Evolutionary conservation across 2,888 invertebrate genomes (phyloP), one percentile per base, ranked within the genome.

Genomic region (Aphidoletes aphidimyza): DNA sequence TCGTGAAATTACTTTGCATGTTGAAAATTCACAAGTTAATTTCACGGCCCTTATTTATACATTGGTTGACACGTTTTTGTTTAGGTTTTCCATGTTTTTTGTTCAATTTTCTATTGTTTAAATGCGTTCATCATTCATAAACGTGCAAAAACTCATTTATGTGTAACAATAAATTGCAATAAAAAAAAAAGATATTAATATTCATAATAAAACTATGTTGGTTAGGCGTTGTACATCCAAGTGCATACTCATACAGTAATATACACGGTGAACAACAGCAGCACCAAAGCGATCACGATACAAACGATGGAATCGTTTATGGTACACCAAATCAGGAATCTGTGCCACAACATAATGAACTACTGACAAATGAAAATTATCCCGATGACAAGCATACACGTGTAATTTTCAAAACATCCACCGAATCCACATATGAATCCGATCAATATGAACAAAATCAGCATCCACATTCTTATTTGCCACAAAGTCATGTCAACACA

Each of bases 351-450:
- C 30, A 69, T 34, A 30, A 69, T 69, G 30, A 30, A 69, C 83
- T 86, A 3, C 85, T 85, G 84, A 86, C 85, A 1, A 88, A 87
- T 1, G 90, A 90, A 86, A 90, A 90, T 85, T 89, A 88, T 87
- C 90, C 90, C 0, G 87, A 89, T 1, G 84, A 87, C 84, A 89
- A 89, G 0, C 90, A 90, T 86, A 90, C 90, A 5, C 89, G 89
- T 85, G 89, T 90, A 86, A 88, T 83, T 90, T 90, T 85, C 89
- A 88, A 5, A 81, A 84, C 9, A 83, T 78, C 36, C 59, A 49
- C 26, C 86, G 86, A 11, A 87, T 86, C 49, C 59, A 86, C 59
- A 85, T 85, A 39, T 86, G 86, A 87, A 2, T 87, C 86, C 85
- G 88, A 89, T 39, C 86, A 87, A 0, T 84, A 42, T 89, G 83